Base-by-base conservation (phyloP, 2,113 vertebrate species). In the Herpailurus yagouaroundi region DNA sequence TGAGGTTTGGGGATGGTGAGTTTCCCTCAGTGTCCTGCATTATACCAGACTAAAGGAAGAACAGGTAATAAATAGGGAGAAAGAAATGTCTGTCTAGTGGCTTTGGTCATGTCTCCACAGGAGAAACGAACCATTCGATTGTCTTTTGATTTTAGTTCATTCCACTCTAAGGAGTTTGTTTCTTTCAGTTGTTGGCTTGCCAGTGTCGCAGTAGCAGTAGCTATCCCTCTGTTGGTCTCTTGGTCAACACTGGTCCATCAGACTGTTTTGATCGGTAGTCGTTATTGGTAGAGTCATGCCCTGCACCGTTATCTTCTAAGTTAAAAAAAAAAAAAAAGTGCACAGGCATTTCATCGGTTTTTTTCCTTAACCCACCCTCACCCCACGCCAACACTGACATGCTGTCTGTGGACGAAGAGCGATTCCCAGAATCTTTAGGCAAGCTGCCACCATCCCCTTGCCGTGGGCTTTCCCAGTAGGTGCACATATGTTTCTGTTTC, bases 171-270 rank as follows among this genome's bases (percentile, higher is more conserved):
- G 81, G 79, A 66, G 50, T 60, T 80, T 8, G 31, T 68, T 95
- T 82, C 80, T 79, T 84, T 95, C 52, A 36, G 57, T 74, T 66
- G 85, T 93, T 96, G 90, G 57, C 79, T 92, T 77, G 79, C 74
- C 80, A 29, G 19, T 63, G 50, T 89, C 81, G 4, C n/a, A 9
- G 83, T 73, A 81, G 41, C 83, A 57, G 71, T 66, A 38, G 36
- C 94, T 60, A 7, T 80, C 52, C 66, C 48, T 89, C 29, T 81
- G 23, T 76, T 82, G 66, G 68, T 91, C 41, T 76, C 57, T 25
- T 77, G 91, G 55, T 50, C 18, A 4, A 1, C 83, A 38, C 45
- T 45, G 87, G 76, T 91, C 68, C 48, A 0, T 94, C 73, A 73
- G 38, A 79, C 81, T 91, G 74, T 84, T 48, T 16, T 41, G 71